Conservation (phyloP, 2,113 vertebrate genomes). For the Sinocyclocheilus anshuiensis region DNA sequence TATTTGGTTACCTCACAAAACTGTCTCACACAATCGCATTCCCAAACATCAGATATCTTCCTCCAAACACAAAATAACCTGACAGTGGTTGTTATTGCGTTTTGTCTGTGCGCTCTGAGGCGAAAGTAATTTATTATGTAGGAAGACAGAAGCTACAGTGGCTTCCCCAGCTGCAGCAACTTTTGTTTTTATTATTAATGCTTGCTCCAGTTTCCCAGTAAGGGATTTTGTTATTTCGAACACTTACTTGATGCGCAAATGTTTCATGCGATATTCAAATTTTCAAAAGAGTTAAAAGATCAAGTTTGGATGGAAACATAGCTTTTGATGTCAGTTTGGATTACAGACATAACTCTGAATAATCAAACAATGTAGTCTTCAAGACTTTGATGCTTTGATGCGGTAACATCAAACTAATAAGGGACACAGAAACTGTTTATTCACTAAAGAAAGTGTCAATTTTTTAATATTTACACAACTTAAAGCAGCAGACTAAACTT, state of each 20-base stretch:
- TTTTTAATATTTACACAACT: not conserved
- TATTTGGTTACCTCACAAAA: not conserved
- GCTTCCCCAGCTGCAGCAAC: not conserved
- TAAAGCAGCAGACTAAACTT: not conserved
- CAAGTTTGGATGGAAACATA: not conserved
- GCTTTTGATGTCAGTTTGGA: not conserved
- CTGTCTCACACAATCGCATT: not conserved
- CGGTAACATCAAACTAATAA: not conserved
- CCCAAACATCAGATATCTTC: not conserved
- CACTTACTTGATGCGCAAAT: not conserved
- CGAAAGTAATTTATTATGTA: not conserved
- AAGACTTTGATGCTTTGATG: not conserved
- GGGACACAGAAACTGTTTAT: not conserved
- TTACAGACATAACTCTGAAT: not conserved
- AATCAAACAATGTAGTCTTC: not conserved
- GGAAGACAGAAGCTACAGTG: not conserved
- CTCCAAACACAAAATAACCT: not conserved
- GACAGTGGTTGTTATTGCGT: not conserved
- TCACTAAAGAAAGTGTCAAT: not conserved
- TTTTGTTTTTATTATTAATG: not conserved
- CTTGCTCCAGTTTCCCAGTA: not conserved
- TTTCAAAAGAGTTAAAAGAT: not conserved
- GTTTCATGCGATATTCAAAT: not conserved
- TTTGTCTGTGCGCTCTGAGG: not conserved
- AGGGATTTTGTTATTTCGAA: not conserved